Conservation (phyloP, 2,888 invertebrate species). For the Drosophila paranaensis region DNA sequence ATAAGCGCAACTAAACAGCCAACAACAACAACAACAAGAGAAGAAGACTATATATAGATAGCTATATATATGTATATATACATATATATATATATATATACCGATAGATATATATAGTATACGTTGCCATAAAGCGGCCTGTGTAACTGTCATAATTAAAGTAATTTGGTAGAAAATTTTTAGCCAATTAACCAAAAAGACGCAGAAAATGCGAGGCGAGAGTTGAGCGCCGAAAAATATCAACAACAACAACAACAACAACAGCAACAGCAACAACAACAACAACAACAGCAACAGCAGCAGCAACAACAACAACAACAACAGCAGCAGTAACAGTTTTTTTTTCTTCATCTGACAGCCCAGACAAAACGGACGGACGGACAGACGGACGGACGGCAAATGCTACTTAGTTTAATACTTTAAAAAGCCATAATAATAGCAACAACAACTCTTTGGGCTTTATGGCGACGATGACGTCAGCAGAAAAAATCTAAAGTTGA, state of each 20-base stretch:
- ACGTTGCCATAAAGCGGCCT: conserved; percentile 41
- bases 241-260: background rate
- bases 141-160: conserved; percentile 82
- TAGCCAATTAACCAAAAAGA: conserved; percentile 82
- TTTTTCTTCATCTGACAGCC: conserved; percentile 31
- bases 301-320: background rate
- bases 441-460: conserved; percentile 33
- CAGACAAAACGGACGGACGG: conserved; percentile 17
- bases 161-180: conserved; percentile 83
- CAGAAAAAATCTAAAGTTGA: conserved; percentile 36
- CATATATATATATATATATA: conserved; percentile 11
- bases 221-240: conserved; percentile 24
- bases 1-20: conserved; percentile 64
- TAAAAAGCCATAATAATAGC: conserved; percentile 75
- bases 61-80: conserved; percentile 10
- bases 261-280: background rate
- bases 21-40: conserved; percentile 23
- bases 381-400: conserved; percentile 36
- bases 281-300: background rate
- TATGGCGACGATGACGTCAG: conserved; percentile 56
- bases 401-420: conserved; percentile 76
- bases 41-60: conserved; percentile 13
- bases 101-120: conserved; percentile 1
- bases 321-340: background rate
- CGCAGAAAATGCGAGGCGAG: conserved; percentile 74